phyloP scores from a whole-genome alignment of 2,888 invertebrate species.

The Noctua comes region DNA sequence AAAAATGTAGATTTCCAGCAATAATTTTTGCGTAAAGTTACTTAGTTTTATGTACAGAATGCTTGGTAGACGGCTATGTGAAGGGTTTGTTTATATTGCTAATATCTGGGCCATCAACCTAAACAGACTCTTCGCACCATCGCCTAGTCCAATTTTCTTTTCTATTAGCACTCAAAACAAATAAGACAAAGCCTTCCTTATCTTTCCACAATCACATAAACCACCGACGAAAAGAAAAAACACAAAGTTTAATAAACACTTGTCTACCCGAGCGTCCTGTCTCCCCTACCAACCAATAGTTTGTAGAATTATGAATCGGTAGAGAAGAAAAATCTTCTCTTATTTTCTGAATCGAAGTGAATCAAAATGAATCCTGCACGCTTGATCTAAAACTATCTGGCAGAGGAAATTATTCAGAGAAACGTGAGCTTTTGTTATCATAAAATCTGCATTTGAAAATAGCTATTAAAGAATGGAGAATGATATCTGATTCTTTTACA shows the following conservation, averaged over 20 bases:
- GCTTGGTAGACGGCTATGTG: too few species aligned
- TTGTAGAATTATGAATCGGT: conserved; percentile 48
- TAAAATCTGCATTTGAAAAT: conserved; percentile 19
- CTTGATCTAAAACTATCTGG: conserved; percentile 13
- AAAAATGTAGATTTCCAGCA: too few species aligned
- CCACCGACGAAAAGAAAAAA: background rate
- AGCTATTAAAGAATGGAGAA: background rate
- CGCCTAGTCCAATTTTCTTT: too few species aligned
- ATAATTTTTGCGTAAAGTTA: too few species aligned
- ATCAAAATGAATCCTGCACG: conserved; percentile 18
- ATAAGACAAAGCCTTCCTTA: background rate
- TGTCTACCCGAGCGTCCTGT: conserved; percentile 37
- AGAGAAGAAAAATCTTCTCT: conserved; percentile 34
- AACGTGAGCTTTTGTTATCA: conserved; percentile 14
- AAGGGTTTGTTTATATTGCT: too few species aligned
- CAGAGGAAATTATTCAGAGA: conserved; percentile 14
- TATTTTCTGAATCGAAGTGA: conserved; percentile 15
- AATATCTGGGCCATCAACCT: too few species aligned
- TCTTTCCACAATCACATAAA: background rate
- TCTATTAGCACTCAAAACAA: background rate
- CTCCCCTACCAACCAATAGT: conserved; percentile 28
- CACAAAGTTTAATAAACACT: conserved; percentile 34
- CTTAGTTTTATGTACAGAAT: too few species aligned
- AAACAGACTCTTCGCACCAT: too few species aligned
- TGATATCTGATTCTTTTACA: background rate